Percentiles rank a stretch among this genome's conserved stretches.
These are phyloP conservation scores for Phalacrocorax brasilianus DNA, from an alignment of 2,113 vertebrate genomes.

Conservation along the genomic window DNA sequence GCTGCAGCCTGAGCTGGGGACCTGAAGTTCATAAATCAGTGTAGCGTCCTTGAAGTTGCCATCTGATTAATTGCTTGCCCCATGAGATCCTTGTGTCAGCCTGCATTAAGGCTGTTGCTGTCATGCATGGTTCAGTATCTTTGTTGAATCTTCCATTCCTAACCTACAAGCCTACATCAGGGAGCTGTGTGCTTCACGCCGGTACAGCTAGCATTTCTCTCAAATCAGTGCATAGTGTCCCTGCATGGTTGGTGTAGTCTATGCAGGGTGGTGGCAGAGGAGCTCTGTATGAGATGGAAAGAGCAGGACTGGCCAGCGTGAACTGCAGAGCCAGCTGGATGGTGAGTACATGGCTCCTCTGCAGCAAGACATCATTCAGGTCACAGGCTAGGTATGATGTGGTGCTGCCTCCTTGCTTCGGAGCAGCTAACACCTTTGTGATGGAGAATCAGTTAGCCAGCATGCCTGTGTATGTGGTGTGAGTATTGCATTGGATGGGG, in stretches of 20 bases:
- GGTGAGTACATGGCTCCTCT: fast-evolving
- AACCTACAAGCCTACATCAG: not conserved
- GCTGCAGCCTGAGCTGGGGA: not conserved
- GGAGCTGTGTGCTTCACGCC: fast-evolving
- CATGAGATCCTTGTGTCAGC: not conserved
- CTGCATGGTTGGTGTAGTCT: not conserved
- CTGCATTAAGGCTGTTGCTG: not conserved
- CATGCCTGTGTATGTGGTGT: not conserved
- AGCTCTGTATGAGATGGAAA: not conserved
- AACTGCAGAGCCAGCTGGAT: not conserved
- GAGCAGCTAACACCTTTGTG: not conserved
- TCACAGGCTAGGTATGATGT: not conserved
- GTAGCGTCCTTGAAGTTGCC: not conserved
- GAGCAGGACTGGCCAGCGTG: not conserved
- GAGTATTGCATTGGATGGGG: not conserved
- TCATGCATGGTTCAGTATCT: not conserved
- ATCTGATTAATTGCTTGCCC: not conserved
- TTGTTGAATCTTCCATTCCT: not conserved
- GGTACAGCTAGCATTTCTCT: not conserved
- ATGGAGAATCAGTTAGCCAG: not conserved
- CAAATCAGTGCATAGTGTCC: fast-evolving
- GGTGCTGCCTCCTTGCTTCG: not conserved
- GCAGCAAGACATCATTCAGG: not conserved
- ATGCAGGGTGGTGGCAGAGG: not conserved
- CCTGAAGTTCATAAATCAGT: not conserved